A percentile compares a stretch with the other conserved stretches of the same genome.
Evolutionary conservation across 2,888 invertebrate species (phyloP).

Genomic region (Hirtodrosophila alboralis): DNA sequence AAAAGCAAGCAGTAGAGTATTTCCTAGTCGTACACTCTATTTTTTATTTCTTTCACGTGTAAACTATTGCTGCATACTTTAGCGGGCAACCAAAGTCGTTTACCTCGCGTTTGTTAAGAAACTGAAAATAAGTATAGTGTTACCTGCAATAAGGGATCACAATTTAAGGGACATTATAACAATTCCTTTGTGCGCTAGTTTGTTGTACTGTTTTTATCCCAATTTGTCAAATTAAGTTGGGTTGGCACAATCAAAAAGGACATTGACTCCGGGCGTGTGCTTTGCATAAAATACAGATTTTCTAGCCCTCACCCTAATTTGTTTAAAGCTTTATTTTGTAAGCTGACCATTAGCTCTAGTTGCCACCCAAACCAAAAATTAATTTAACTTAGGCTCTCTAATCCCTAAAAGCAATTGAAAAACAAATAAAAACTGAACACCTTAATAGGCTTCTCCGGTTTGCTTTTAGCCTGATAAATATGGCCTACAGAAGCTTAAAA

Average conservation of each 20-base stretch:
- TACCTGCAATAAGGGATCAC: conserved; percentile 2
- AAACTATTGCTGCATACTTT: conserved; percentile 61
- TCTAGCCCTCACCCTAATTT: conserved; percentile 28
- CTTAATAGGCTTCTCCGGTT: neutral
- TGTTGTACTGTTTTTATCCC: conserved; percentile 31
- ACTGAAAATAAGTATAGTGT: conserved; percentile 1
- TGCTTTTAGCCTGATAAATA: conserved; percentile 7
- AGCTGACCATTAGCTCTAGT: conserved; percentile 3
- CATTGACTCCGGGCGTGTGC: conserved; percentile 47
- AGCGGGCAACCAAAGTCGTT: conserved; percentile 50
- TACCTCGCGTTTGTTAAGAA: conserved; percentile 37
- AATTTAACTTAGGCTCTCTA: conserved; percentile 18
- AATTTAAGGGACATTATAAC: conserved; percentile 31
- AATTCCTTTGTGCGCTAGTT: conserved; percentile 24
- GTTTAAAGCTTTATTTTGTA: conserved; percentile 11
- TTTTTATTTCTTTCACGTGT: conserved; percentile 24
- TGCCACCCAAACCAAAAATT: conserved; percentile 21
- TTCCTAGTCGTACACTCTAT: neutral
- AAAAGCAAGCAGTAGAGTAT: conserved; percentile 2
- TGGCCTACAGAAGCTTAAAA: conserved; percentile 3
- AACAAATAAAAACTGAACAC: conserved; percentile 5
- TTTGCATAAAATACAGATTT: conserved; percentile 6
- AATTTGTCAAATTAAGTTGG: conserved; percentile 54
- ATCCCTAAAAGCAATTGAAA: conserved; percentile 6
- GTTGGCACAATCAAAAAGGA: conserved; percentile 40